Conservation (phyloP, 2,888 invertebrate genomes). For the Tetranychus truncatus region DNA sequence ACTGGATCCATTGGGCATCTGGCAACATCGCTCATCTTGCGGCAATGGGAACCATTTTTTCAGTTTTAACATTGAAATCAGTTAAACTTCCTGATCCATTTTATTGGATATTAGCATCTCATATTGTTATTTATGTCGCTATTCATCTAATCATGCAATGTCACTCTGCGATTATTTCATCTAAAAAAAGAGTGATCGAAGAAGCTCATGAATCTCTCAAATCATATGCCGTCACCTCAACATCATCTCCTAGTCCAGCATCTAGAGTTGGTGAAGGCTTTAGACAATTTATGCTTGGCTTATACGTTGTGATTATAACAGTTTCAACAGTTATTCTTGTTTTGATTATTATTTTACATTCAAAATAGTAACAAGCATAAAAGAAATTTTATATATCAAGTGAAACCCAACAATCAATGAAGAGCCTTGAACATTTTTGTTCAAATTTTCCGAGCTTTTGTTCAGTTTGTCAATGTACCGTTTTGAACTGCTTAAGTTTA, state of each 20-base stretch:
- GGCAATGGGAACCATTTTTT: constrained; percentile 33
- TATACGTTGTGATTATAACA: not conserved
- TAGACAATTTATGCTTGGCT: not conserved
- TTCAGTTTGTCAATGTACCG: too few species aligned
- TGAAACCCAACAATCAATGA: not conserved
- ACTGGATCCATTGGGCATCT: constrained; percentile 74
- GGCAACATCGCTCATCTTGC: constrained; percentile 73
- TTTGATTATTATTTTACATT: not conserved
- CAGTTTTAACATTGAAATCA: constrained; percentile 60
- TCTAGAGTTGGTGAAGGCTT: not conserved
- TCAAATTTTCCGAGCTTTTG: not conserved
- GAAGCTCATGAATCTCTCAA: not conserved
- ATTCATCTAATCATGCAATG: constrained; percentile 52
- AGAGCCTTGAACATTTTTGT: not conserved
- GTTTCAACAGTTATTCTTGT: not conserved
- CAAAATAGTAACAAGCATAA: not conserved
- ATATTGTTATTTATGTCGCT: constrained; percentile 69
- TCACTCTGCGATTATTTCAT: constrained; percentile 28
- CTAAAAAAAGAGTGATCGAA: not conserved
- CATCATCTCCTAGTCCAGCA: not conserved
- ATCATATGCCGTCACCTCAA: not conserved
- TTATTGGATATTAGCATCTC: constrained; percentile 69
- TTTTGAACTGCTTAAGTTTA: not conserved
- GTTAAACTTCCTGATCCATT: constrained; percentile 69
- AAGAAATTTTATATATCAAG: not conserved